Evolutionary conservation across 2,797 vertebrate genomes (phyloP).

Genomic region (Hypotaenidia okinawae): DNA sequence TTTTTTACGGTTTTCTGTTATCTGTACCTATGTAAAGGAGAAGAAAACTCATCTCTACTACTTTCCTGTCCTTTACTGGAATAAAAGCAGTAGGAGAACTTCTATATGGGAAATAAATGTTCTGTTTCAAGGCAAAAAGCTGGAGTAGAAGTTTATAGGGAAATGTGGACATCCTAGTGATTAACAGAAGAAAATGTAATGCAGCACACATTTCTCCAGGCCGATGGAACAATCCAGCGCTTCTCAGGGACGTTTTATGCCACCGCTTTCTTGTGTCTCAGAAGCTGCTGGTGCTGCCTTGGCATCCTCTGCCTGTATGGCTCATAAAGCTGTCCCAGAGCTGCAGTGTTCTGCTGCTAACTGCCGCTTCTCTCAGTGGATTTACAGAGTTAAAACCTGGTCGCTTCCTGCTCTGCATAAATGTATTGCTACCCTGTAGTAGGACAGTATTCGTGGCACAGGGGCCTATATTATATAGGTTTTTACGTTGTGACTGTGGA

Average conservation of each 20-base stretch:
- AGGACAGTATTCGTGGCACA: background rate
- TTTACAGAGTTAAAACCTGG: background rate
- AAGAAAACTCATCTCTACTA: background rate
- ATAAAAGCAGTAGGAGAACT: background rate
- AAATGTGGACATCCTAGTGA: background rate
- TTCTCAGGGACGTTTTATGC: background rate
- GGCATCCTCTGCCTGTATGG: background rate
- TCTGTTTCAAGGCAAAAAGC: background rate
- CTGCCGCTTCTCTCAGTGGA: background rate
- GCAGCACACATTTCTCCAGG: background rate
- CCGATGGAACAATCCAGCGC: background rate
- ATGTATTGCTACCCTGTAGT: background rate
- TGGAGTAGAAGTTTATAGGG: background rate
- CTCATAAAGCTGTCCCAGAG: background rate
- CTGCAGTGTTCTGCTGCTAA: background rate
- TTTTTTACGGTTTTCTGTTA: background rate
- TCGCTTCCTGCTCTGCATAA: background rate
- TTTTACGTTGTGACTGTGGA: background rate
- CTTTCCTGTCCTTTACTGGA: background rate
- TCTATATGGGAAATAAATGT: background rate
- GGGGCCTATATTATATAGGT: background rate
- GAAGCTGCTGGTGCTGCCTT: background rate
- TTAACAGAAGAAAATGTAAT: background rate
- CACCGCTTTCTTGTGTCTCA: background rate
- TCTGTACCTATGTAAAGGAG: background rate